Evolutionary conservation across 2,888 invertebrate genomes (phyloP).

Genomic region (Melanchra persicariae): DNA sequence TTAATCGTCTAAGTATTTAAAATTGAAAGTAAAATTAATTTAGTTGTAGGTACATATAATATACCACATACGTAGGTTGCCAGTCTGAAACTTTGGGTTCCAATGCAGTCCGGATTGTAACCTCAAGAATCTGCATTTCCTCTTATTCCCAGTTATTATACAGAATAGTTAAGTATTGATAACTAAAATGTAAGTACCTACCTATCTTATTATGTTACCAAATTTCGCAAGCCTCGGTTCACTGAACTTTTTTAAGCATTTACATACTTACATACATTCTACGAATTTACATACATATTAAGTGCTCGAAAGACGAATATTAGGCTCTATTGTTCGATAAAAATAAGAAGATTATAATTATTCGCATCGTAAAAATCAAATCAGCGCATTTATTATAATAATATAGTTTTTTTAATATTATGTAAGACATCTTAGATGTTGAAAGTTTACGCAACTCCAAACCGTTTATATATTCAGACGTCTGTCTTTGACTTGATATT

Average conservation of each 20-base stretch:
- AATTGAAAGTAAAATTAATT: not conserved
- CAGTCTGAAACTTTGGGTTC: not conserved
- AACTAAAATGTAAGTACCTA: too few relatives aligned
- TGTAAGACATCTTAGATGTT: conserved; percentile 27
- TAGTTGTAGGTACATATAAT: not conserved
- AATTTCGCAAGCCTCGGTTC: conserved; percentile 2
- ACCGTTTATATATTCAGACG: conserved; percentile 31
- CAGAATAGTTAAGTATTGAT: not conserved
- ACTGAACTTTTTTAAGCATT: conserved; percentile 22
- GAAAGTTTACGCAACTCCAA: conserved; percentile 35
- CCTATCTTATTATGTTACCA: too few relatives aligned
- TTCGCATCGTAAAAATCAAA: not conserved
- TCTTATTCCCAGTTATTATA: not conserved
- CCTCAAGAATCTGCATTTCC: not conserved
- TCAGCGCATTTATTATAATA: not conserved
- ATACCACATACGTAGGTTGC: not conserved
- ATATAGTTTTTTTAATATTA: conserved; percentile 6
- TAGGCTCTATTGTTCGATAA: conserved; percentile 4
- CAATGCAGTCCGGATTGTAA: not conserved
- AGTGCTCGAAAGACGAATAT: conserved; percentile 11
- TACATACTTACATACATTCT: conserved; percentile 8
- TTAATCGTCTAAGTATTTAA: not conserved
- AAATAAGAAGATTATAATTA: not conserved
- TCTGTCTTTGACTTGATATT: conserved; percentile 31
- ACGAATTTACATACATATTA: conserved; percentile 16